Conservation (phyloP, 2,113 vertebrate species). For the Paradisaea rubra region DNA sequence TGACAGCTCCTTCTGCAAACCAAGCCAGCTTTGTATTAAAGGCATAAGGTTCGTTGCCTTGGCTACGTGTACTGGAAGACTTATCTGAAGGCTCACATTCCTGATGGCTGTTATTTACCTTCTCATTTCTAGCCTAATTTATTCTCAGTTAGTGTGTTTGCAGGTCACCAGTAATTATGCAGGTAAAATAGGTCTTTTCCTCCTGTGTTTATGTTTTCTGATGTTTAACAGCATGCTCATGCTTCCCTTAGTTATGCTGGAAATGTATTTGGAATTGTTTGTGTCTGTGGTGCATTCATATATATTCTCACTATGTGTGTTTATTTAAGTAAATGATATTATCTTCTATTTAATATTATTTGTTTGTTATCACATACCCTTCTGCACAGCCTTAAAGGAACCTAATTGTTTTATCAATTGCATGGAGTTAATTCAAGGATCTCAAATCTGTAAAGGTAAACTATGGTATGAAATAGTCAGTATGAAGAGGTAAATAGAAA, state of each 20-base stretch:
- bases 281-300: not conserved
- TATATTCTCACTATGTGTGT: not conserved
- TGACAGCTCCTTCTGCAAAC: not conserved
- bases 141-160: not conserved
- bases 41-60: conserved; percentile 12
- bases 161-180: not conserved
- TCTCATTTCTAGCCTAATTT: not conserved
- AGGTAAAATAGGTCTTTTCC: not conserved
- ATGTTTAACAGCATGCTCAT: not conserved
- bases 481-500: not conserved
- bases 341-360: not conserved
- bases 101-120: not conserved
- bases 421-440: not conserved
- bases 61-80: not conserved
- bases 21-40: not conserved
- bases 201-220: not conserved
- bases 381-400: not conserved
- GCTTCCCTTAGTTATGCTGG: not conserved
- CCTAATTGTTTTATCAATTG: not conserved
- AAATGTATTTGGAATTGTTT: conserved; percentile 2
- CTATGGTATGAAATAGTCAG: not conserved
- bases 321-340: not conserved
- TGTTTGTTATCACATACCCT: not conserved
- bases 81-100: not conserved
- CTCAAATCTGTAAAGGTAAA: not conserved